Percentiles rank a stretch among this genome's conserved stretches.
Evolutionary conservation across 2,888 invertebrate species (phyloP).

Genomic region (Hemaris fuciformis): DNA sequence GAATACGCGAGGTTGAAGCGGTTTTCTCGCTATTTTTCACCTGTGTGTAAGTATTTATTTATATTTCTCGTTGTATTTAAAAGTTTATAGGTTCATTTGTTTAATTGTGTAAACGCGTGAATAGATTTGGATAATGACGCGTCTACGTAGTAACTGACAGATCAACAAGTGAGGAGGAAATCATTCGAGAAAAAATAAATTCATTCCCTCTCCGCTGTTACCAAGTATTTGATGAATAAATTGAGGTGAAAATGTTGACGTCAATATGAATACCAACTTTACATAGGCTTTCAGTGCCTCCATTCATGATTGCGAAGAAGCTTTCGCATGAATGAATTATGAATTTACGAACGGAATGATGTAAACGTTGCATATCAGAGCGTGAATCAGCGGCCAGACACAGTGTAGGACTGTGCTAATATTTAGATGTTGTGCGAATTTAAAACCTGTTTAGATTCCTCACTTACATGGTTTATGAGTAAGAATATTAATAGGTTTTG

Average conservation of each 20-base stretch:
- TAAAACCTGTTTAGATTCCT: not conserved
- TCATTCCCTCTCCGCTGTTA: not conserved
- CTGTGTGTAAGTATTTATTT: conserved; percentile 12
- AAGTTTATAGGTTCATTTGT: not conserved
- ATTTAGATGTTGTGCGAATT: not conserved
- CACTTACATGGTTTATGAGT: not conserved
- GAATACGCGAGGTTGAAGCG: not conserved
- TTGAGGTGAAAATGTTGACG: not conserved
- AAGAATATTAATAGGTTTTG: not conserved
- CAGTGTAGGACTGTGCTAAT: not conserved
- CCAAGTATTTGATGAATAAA: not conserved
- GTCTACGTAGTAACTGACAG: not conserved
- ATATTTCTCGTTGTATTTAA: conserved; percentile 4
- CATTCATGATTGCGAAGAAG: not conserved
- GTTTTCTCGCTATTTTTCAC: conserved; percentile 1
- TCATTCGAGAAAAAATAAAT: not conserved
- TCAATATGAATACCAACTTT: not conserved
- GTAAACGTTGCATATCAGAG: conserved; percentile 5
- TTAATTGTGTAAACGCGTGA: not conserved
- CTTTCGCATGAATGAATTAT: conserved; percentile 9
- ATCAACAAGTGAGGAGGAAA: not conserved
- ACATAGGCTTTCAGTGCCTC: not conserved
- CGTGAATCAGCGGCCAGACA: not conserved
- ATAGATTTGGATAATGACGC: conserved; percentile 5
- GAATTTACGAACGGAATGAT: conserved; percentile 7